Evolutionary conservation across 2,797 vertebrate species (phyloP).

Genomic region (Sebastes vulpes): DNA sequence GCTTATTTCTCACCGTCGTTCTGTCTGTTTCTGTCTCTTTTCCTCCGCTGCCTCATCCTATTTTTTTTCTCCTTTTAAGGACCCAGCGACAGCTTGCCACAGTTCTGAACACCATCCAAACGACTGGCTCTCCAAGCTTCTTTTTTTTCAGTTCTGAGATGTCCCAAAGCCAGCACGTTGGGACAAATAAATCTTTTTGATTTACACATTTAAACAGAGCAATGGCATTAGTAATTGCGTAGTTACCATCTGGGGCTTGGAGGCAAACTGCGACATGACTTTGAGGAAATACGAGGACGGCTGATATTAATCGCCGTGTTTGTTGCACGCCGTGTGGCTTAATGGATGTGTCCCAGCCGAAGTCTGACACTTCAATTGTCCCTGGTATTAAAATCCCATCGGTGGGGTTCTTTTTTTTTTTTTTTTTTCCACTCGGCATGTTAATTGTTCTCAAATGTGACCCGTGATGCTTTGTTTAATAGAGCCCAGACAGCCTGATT

Average conservation of each 20-base stretch:
- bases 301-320: slow-evolving; percentile 76
- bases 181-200: slow-evolving; percentile 73
- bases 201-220: slow-evolving; percentile 51
- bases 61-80: slow-evolving; percentile 36
- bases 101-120: slow-evolving; percentile 54
- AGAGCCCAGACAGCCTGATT: slow-evolving; percentile 54
- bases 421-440: slow-evolving; percentile 26
- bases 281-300: slow-evolving; percentile 50
- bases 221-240: slow-evolving; percentile 48
- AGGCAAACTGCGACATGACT: slow-evolving; percentile 47
- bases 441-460: slow-evolving; percentile 84
- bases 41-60: slow-evolving; percentile 7
- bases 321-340: slow-evolving; percentile 64
- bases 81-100: slow-evolving; percentile 58
- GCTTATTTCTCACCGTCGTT: slow-evolving; percentile 39
- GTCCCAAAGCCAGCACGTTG: slow-evolving; percentile 56
- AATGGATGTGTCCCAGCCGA: slow-evolving; percentile 71
- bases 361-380: slow-evolving; percentile 78
- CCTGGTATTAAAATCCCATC: slow-evolving; percentile 80
- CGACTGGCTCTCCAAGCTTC: slow-evolving; percentile 9
- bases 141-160: slow-evolving; percentile 29
- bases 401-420: slow-evolving; percentile 38
- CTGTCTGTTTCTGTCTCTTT: slow-evolving; percentile 21
- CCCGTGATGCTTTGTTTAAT: slow-evolving; percentile 60
- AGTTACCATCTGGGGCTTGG: slow-evolving; percentile 54